Evolutionary conservation across 2,888 invertebrate genomes (phyloP).

Genomic region (Polymixis lichenea): DNA sequence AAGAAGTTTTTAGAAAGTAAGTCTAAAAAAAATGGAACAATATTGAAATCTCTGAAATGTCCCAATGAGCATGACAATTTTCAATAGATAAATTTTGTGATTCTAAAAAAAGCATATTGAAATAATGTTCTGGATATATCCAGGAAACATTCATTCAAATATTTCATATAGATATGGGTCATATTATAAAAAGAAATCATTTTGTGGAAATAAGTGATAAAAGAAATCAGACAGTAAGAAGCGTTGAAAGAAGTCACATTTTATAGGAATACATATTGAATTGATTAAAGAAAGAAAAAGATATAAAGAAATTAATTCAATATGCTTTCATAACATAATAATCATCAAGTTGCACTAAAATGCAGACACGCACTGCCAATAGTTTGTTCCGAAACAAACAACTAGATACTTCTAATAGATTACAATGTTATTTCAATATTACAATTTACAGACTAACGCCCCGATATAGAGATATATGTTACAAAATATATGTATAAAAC

Average conservation of each 20-base stretch:
- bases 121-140: constrained; percentile 77
- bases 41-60: constrained; percentile 82
- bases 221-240: constrained; percentile 15
- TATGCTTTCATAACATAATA: constrained; percentile 83
- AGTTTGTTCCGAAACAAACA: constrained; percentile 78
- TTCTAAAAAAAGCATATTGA: constrained; percentile 89
- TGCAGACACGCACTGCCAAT: constrained; percentile 91
- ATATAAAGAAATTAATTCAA: constrained; percentile 83
- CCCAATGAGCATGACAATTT: constrained; percentile 79
- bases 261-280: constrained; percentile 58
- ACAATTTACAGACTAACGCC: constrained; percentile 85
- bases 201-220: constrained; percentile 39
- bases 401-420: constrained; percentile 81
- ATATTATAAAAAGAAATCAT: constrained; percentile 39
- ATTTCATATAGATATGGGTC: constrained; percentile 44
- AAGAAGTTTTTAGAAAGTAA: constrained; percentile 19
- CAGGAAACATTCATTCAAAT: constrained; percentile 47
- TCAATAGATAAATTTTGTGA: constrained; percentile 83
- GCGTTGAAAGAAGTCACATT: constrained; percentile 25
- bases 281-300: constrained; percentile 52
- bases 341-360: constrained; percentile 90
- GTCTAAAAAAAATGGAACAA: constrained; percentile 47
- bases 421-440: constrained; percentile 79
- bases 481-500: constrained; percentile 83
- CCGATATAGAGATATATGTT: constrained; percentile 86